Base-by-base conservation (phyloP, 2,888 invertebrate genomes). In the Rhagonycha lutea region DNA sequence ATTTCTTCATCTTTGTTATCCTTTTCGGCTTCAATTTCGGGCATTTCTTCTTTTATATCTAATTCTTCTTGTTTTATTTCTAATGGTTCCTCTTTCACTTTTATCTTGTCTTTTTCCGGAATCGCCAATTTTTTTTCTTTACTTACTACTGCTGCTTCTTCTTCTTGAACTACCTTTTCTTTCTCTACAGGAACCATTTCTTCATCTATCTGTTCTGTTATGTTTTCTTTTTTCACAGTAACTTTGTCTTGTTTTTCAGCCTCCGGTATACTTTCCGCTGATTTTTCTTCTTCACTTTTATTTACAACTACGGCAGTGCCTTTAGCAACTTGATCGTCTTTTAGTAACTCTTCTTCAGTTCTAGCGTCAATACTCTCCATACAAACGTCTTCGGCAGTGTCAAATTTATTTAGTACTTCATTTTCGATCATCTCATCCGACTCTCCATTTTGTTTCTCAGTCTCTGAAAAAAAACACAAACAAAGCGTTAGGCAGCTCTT, bases 261-360 rank as follows among this genome's bases (percentile, higher is more conserved):
- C 11, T 24, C 61, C 24, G 28, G 23, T n/a, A 47, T 0, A 61
- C 14, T 29, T 62, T 23, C 61, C 4, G 10, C n/a, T 9, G 1
- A 8, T 61, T 73, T 18, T 7, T 75, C 61, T 65, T 65, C 24
- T 65, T n/a, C 24, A 26, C 12, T 24, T 7, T 65, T 12, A 24
- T 23, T 65, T 65, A n/a, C 26, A 63, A 3, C 10, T 12, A 24
- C 23, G 2, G 11, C n/a, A 24, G n/a, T 8, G n/a, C 63, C 24
- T n/a, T 18, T 65, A 2, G 47, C 47, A 7, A 8, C 7, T 47
- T 47, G 47, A n/a, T 10, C 65, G 61, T 61, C 73, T 2, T 76
- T 29, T 28, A 83, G 70, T 70, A 83, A 75, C 69, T 67, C 81
- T 12, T 84, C 82, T 78, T 83, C 83, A 47, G 78, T 62, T 74